Conservation (phyloP, 2,888 invertebrate genomes). For the Xylocampa areola region DNA sequence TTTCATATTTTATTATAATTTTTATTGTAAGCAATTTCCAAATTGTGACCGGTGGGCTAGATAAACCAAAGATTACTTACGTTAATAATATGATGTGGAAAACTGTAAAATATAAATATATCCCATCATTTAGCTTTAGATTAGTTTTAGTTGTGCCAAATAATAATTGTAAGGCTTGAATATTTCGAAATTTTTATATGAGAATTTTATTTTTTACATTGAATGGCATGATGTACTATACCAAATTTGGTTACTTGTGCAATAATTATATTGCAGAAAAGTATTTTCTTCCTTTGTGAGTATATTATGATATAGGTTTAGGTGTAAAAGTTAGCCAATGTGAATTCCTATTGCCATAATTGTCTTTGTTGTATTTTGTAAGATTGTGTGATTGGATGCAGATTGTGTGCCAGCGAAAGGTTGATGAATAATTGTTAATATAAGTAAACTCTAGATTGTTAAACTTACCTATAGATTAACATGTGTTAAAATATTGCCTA, state of each 20-base stretch:
- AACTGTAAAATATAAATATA: conserved; percentile 80
- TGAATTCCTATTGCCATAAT: conserved; percentile 89
- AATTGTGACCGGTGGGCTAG: conserved; percentile 86
- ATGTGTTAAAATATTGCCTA: conserved; percentile 90
- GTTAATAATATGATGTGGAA: conserved; percentile 73
- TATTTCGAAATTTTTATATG: conserved; percentile 70
- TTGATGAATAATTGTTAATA: conserved; percentile 80
- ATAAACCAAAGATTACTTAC: conserved; percentile 87
- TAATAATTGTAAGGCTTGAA: conserved; percentile 77
- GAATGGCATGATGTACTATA: conserved; percentile 83
- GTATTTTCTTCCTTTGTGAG: conserved; percentile 76
- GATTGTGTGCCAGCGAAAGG: conserved; percentile 44
- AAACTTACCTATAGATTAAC: conserved; percentile 89
- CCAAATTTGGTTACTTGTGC: conserved; percentile 76
- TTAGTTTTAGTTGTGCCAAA: conserved; percentile 80
- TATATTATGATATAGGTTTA: conserved; percentile 63
- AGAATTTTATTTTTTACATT: conserved; percentile 76
- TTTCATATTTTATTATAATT: conserved; percentile 77
- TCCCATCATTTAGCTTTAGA: conserved; percentile 77
- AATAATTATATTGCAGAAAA: conserved; percentile 77
- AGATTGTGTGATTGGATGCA: conserved; percentile 44
- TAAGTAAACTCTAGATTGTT: conserved; percentile 87
- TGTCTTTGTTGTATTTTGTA: conserved; percentile 79
- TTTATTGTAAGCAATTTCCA: conserved; percentile 74
- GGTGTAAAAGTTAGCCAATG: conserved; percentile 74